Percentiles rank a stretch among this genome's conserved stretches.
phyloP scores from a whole-genome alignment of 1,140 invertebrate genomes.

The Bombus superbus region DNA sequence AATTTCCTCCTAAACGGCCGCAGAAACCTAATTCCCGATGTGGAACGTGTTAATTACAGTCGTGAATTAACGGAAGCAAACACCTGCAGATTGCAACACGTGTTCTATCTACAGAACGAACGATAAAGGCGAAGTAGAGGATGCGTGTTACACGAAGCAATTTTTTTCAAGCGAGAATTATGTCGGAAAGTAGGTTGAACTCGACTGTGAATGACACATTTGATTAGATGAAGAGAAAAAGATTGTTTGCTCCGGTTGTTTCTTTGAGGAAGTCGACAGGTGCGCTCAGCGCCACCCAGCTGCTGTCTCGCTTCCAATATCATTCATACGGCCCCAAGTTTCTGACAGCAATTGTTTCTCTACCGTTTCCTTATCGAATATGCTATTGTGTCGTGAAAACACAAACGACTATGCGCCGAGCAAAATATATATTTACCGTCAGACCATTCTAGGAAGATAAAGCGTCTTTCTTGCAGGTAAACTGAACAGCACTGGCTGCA shows the following conservation, averaged over 20 bases:
- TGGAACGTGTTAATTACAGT: slow-evolving; percentile 1
- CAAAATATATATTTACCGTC: not conserved
- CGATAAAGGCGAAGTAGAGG: not conserved
- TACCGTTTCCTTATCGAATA: slow-evolving; percentile 26
- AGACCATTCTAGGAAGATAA: not conserved
- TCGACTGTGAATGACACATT: slow-evolving; percentile 48
- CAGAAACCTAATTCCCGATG: not conserved
- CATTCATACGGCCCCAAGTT: slow-evolving; percentile 61
- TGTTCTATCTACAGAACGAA: not conserved
- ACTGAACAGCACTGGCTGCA: not conserved
- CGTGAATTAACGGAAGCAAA: not conserved
- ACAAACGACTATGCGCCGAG: not conserved
- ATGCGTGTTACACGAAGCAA: not conserved
- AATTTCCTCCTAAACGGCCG: not conserved
- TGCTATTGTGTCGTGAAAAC: slow-evolving; percentile 15
- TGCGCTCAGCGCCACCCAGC: slow-evolving; percentile 79
- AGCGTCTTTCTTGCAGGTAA: not conserved
- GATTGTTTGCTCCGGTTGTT: slow-evolving; percentile 77
- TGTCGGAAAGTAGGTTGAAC: slow-evolving; percentile 6
- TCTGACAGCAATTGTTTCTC: slow-evolving; percentile 54
- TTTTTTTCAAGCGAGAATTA: not conserved
- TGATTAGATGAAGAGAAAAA: slow-evolving; percentile 50
- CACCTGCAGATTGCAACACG: not conserved
- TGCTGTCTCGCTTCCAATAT: slow-evolving; percentile 76
- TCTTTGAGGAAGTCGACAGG: slow-evolving; percentile 78